Evolutionary conservation across 2,888 invertebrate genomes (phyloP), one percentile per base, ranked within the genome.

Genomic region (Hyalella azteca): DNA sequence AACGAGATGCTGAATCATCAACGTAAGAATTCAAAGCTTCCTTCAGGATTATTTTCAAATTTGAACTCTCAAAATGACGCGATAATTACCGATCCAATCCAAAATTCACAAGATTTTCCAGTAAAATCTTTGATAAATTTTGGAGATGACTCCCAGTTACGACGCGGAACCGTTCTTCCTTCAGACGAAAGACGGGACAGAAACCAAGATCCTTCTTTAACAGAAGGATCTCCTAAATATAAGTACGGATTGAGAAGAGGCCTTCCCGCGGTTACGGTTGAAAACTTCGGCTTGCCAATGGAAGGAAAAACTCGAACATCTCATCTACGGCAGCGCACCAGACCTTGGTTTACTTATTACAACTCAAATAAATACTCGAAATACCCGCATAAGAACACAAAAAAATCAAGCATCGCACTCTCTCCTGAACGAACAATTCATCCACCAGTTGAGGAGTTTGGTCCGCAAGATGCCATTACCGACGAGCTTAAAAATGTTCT

Each of bases 191-290:
- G 41, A 26, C 45, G 41, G 13, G 15, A 40, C 41, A 36, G 29
- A 45, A 32, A 41, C 45, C 13, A 60, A 9, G 13, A 60, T 13
- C 60, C 11, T 11, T 26, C 60, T 29, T 29, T 60, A 26, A 32
- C 45, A 22, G 19, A 19, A 19, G n/a, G 45, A 4, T 1, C 26
- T 29, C 19, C 41, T 26, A 84, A 82, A 41, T 83, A 83, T 45
- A 78, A 77, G 73, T 81, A 82, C 49, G 85, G 85, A 0, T 78
- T 85, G 29, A 78, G 85, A 32, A 79, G 85, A 7, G 85, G 85
- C 22, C 79, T 85, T 11, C 85, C 85, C 11, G 81, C 83, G 0
- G 79, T 80, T 3, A 81, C 78, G 26, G 82, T 83, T 36, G 79
- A 80, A 48, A 75, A 75, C 45, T 66, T 29, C 66, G 29, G 66